Percentiles rank a stretch among this genome's conserved stretches.
Conservation (phyloP, 2,797 vertebrate species). For the Muraenolepis orangiensis region DNA sequence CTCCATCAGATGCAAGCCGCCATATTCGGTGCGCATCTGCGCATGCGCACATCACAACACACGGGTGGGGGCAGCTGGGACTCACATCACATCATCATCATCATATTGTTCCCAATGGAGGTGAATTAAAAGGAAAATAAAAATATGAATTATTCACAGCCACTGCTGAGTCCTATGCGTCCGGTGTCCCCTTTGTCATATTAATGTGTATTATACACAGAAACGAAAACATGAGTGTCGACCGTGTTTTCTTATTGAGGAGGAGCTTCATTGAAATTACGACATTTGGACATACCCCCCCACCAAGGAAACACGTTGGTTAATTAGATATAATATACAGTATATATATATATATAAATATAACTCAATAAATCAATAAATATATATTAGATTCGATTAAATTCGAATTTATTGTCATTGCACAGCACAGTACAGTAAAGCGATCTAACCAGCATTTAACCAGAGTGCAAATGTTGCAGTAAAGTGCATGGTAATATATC, state of each 20-base stretch:
- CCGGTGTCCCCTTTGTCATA: conserved; percentile 24
- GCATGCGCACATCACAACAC: conserved; percentile 74
- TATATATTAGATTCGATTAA: too few relatives aligned
- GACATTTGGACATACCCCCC: not conserved
- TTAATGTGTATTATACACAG: conserved; percentile 39
- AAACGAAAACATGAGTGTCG: conserved; percentile 56
- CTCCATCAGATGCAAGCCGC: conserved; percentile 71
- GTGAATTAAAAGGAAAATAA: conserved; percentile 7
- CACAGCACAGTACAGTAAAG: too few relatives aligned
- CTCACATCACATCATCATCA: conserved; percentile 40
- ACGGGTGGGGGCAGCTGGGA: conserved; percentile 62
- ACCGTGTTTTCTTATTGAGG: conserved; percentile 9
- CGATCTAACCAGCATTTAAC: too few relatives aligned
- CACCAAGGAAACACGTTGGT: too few relatives aligned
- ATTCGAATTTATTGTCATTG: too few relatives aligned
- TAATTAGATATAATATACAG: too few relatives aligned
- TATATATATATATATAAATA: too few relatives aligned
- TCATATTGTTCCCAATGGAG: conserved; percentile 39
- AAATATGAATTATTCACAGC: conserved; percentile 27
- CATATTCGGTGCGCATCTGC: conserved; percentile 75
- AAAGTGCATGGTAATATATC: too few relatives aligned
- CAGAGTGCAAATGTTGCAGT: too few relatives aligned
- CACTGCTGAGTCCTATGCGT: conserved; percentile 8
- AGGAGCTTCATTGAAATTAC: not conserved
- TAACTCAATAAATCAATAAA: too few relatives aligned